Base-by-base conservation (phyloP, 30 jellyfish, hydroid and myxozoan genomes). In the Nemopilema nomurai region DNA sequence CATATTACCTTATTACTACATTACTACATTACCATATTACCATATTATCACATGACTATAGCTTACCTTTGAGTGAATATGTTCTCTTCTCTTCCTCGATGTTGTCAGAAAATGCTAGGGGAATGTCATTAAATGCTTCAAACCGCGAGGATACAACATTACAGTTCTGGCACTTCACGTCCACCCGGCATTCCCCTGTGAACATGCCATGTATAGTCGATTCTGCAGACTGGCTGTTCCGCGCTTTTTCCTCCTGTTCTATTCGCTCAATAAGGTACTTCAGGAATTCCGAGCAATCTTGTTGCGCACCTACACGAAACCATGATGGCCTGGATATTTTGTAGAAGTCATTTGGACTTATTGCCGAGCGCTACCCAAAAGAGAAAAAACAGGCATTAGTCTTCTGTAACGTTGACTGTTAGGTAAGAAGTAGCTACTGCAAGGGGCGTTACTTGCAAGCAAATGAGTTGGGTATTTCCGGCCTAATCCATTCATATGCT, bases 231-330 rank as follows among this genome's bases (percentile, higher is more conserved):
- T 30, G 62, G 17, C 53, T 50, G 18, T 22, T 23, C 18, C 69
- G 89, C 27, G 71, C 0, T 31, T 79, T 77, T 53, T 79, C 89
- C 64, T 92, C 98, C 41, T 81, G 94, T 49, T 92, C 94, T 25
- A 92, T 16, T 27, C 64, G 65, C 24, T 92, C 98, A 49, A 92
- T 67, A 31, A 92, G 86, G 69, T 81, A 51, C 62, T 92, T 92
- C 85, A 92, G 69, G 88, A 87, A 92, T 74, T 92, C 98, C n/a
- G 98, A 92, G 76, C 98, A 92, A 81, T 92, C 98, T 76, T 92
- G 98, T 73, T 92, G 98, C 16, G 97, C 85, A 18, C 98, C 98
- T 29, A 53, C 77, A 9, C 84, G 90, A 80, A 92, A 92, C 98
- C 98, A 92, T 26, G 91, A 67, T 20, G 98, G 98, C 51, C 98